A percentile compares a stretch with the other conserved stretches of the same genome.
phyloP scores from a whole-genome alignment of 2,888 invertebrate species.

The Horisme vitalbata region DNA sequence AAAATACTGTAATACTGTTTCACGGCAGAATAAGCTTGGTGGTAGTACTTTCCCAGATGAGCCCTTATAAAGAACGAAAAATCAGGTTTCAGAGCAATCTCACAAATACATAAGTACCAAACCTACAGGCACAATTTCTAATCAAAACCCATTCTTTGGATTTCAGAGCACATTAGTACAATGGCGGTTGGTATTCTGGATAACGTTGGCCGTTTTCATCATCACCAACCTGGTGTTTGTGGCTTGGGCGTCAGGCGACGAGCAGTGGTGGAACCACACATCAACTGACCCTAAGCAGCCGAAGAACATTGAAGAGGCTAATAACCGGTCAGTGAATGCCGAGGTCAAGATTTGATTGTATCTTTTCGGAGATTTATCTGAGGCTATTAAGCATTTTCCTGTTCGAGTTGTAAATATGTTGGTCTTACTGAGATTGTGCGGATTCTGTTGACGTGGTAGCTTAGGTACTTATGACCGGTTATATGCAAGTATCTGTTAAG shows the following conservation, averaged over 20 bases:
- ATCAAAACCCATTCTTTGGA: too few species aligned
- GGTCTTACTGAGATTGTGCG: constrained; percentile 19
- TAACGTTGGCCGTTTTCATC: constrained; percentile 88
- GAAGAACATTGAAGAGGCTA: constrained; percentile 47
- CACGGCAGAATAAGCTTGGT: too few species aligned
- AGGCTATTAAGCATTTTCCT: constrained; percentile 33
- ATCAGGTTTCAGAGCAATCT: too few species aligned
- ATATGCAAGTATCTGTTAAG: too few species aligned
- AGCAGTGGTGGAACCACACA: constrained; percentile 89
- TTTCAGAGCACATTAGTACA: constrained; percentile 84
- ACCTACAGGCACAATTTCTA: too few species aligned
- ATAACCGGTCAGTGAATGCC: constrained; percentile 55
- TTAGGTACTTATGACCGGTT: too few species aligned
- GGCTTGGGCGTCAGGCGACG: constrained; percentile 89
- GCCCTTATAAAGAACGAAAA: too few species aligned
- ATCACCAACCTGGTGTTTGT: constrained; percentile 88
- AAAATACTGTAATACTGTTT: too few species aligned
- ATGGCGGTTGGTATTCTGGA: constrained; percentile 93
- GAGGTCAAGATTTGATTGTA: constrained; percentile 58
- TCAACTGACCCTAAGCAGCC: constrained; percentile 55
- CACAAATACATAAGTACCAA: too few species aligned
- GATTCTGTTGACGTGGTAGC: constrained; percentile 6
- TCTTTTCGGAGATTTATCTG: too few species aligned
- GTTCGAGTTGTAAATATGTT: constrained; percentile 29
- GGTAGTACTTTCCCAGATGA: too few species aligned